These are phyloP conservation scores for Oryzias sinensis DNA, from an alignment of 2,797 vertebrate genomes.

Conservation along the genomic window DNA sequence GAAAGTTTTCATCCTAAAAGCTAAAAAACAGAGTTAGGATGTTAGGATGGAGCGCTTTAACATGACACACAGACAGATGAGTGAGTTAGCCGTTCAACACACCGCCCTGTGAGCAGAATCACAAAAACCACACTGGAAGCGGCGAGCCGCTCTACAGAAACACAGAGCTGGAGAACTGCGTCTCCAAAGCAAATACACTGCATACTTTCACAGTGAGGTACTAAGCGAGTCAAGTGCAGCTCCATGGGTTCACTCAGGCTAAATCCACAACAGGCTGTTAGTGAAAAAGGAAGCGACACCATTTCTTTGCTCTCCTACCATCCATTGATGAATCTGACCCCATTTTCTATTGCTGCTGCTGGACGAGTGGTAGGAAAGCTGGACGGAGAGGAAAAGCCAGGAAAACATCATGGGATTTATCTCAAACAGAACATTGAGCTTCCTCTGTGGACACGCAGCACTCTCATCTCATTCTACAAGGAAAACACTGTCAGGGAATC, in stretches of 20 bases:
- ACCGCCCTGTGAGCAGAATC: constrained; percentile 45
- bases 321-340: constrained; percentile 98
- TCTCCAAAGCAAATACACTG: constrained; percentile 68
- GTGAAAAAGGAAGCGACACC: constrained; percentile 46
- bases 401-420: constrained; percentile 52
- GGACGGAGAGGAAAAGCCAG: constrained; percentile 62
- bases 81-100: constrained; percentile 32
- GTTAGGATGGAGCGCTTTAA: constrained; percentile 5
- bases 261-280: constrained; percentile 61
- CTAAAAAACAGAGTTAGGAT: no score
- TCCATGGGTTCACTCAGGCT: constrained; percentile 37
- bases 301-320: constrained; percentile 84
- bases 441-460: constrained; percentile 63
- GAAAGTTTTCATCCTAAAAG: no score
- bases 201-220: constrained; percentile 63
- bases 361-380: constrained; percentile 86
- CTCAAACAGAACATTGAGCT: constrained; percentile 54
- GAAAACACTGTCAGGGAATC: neutral
- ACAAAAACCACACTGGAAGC: constrained; percentile 51
- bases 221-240: constrained; percentile 47
- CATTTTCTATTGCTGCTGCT: constrained; percentile 86
- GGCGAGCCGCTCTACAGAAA: constrained; percentile 40
- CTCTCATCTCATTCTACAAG: constrained; percentile 25
- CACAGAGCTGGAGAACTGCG: constrained; percentile 46
- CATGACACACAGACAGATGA: constrained; percentile 22